Evolutionary conservation across 2,797 vertebrate species (phyloP), one percentile per base, ranked within the genome.

Genomic region (Pseudochirops cupreus): DNA sequence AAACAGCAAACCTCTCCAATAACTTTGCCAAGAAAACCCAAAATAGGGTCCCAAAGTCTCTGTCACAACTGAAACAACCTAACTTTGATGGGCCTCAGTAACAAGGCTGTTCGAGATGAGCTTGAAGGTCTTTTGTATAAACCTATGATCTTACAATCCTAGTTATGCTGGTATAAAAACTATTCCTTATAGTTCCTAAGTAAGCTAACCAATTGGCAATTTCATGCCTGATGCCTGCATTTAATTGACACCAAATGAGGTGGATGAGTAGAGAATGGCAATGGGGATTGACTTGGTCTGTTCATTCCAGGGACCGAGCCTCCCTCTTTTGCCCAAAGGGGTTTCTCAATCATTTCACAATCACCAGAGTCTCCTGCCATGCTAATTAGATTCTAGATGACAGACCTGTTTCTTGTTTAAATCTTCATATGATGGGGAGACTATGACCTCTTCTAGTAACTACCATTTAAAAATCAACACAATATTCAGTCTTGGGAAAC

Each of bases 251-350:
- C 21, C 74, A 46, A 87, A 91, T 21, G 31, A 53, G 93, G 91
- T 10, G 50, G 46, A 62, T 55, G 59, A 56, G 90, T 90, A 91
- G 92, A 94, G 29, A 93, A 95, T 96, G 31, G 93, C 91, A 74
- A 93, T 52, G 10, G 26, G 89, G 53, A 82, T 57, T 50, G 74
- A 29, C 13, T 29, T 91, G 82, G 21, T n/a, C 13, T n/a, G 56
- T 18, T 56, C 58, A 52, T 53, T 11, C 1, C 26, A 82, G 89
- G 31, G 89, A 92, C 92, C 0, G 12, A n/a, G 56, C 57, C 91
- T 93, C 55, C 55, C 14, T 74, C 62, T 74, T 82, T 50, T 4
- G 92, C 0, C 4, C 0, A 24, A 4, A 50, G 39, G 39, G 74
- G 39, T 87, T 87, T 46, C 74, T 26, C 39, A 1, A 56, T 89